These are phyloP conservation scores for Lycaena phlaeas DNA, from an alignment of 2,888 invertebrate genomes.

Conservation along the genomic window DNA sequence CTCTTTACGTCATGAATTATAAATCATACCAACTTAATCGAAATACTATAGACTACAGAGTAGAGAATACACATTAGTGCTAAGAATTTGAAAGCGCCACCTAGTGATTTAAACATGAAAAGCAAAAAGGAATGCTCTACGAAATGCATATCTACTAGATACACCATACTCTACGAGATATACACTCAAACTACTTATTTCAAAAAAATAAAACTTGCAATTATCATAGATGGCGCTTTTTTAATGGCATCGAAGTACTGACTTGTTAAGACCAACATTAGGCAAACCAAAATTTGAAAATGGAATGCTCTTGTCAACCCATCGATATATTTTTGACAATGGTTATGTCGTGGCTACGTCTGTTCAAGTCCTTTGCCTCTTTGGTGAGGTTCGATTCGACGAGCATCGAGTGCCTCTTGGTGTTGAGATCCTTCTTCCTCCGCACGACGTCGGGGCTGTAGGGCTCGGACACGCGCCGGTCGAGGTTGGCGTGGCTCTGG, in stretches of 20 bases:
- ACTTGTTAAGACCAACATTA: slow-evolving; percentile 13
- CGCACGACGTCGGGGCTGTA: slow-evolving; percentile 53
- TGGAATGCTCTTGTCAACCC: slow-evolving; percentile 45
- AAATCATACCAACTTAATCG: neutral
- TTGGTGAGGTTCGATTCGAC: slow-evolving; percentile 52
- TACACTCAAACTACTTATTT: neutral
- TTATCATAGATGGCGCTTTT: slow-evolving; percentile 10
- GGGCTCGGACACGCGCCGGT: slow-evolving; percentile 56
- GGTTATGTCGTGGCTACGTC: slow-evolving; percentile 53
- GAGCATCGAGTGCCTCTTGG: slow-evolving; percentile 59
- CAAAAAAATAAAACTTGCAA: neutral
- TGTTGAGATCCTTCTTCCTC: slow-evolving; percentile 52
- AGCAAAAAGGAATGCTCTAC: neutral
- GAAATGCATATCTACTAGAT: neutral
- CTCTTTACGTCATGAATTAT: neutral
- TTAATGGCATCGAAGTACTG: slow-evolving; percentile 12
- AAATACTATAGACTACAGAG: slow-evolving; percentile 3
- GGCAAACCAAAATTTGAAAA: slow-evolving; percentile 19
- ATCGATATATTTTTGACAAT: slow-evolving; percentile 57
- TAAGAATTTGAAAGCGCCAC: neutral
- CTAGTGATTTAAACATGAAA: neutral
- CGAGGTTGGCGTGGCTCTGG: slow-evolving; percentile 29
- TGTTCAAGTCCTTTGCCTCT: slow-evolving; percentile 50
- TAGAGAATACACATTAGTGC: neutral
- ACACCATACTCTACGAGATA: neutral